A percentile compares a stretch with the other conserved stretches of the same genome.
Conservation (phyloP, 1,140 invertebrate species). For the Stenopsyche tienmushanensis region DNA sequence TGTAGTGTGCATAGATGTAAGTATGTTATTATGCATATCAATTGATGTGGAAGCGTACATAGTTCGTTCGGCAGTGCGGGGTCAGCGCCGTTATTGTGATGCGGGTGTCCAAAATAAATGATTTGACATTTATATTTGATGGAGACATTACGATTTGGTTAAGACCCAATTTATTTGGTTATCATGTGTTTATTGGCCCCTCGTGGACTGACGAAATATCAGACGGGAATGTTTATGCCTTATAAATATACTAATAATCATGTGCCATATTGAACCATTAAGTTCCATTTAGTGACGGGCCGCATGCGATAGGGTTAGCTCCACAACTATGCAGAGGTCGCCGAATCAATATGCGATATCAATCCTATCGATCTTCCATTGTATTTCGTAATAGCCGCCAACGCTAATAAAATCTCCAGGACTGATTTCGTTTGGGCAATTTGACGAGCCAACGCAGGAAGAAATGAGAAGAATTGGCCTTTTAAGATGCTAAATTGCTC, state of each 20-base stretch:
- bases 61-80: too few relatives aligned
- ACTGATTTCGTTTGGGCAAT: too few relatives aligned
- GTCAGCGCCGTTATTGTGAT: conserved; percentile 23
- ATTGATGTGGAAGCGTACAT: too few relatives aligned
- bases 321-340: neutral
- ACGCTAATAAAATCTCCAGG: too few relatives aligned
- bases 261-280: conserved; percentile 19
- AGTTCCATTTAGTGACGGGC: conserved; percentile 10
- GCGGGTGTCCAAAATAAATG: conserved; percentile 30
- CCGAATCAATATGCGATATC: too few relatives aligned
- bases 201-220: conserved; percentile 23
- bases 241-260: conserved; percentile 27
- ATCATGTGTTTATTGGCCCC: conserved; percentile 35
- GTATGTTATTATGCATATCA: too few relatives aligned
- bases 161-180: conserved; percentile 37
- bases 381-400: too few relatives aligned
- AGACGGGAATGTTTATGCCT: conserved; percentile 25
- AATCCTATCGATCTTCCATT: too few relatives aligned
- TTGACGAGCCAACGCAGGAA: too few relatives aligned
- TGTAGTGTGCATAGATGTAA: too few relatives aligned
- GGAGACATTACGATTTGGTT: conserved; percentile 41
- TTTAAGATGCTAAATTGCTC: too few relatives aligned
- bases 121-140: conserved; percentile 37
- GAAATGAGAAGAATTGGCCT: too few relatives aligned
- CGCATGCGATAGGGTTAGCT: neutral